Conservation (phyloP, 2,797 vertebrate genomes). For the Nyctalus aviator region DNA sequence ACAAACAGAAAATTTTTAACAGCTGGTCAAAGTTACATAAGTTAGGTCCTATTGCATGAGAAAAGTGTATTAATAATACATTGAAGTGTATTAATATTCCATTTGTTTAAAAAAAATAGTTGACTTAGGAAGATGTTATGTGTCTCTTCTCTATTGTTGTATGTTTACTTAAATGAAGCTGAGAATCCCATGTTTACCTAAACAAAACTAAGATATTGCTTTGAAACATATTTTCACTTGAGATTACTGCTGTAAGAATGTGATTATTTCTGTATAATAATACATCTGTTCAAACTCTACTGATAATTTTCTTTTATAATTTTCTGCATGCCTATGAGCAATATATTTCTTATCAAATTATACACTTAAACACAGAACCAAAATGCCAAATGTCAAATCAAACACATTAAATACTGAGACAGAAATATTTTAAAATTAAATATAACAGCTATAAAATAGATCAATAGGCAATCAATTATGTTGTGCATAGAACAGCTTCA, state of each 20-base stretch:
- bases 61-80: not conserved
- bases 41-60: not conserved
- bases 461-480: slow-evolving; percentile 64
- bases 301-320: slow-evolving; percentile 52
- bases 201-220: slow-evolving; percentile 42
- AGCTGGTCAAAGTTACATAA: slow-evolving; percentile 23
- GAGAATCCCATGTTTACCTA: slow-evolving; percentile 53
- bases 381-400: slow-evolving; percentile 57
- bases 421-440: slow-evolving; percentile 71
- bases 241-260: slow-evolving; percentile 68
- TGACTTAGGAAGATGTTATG: slow-evolving; percentile 3
- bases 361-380: slow-evolving; percentile 49
- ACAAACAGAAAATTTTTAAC: not conserved
- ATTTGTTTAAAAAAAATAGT: slow-evolving; percentile 47
- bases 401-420: slow-evolving; percentile 56
- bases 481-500: slow-evolving; percentile 22
- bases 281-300: slow-evolving; percentile 55
- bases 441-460: slow-evolving; percentile 41
- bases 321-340: slow-evolving; percentile 47
- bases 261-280: slow-evolving; percentile 57
- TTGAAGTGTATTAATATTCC: slow-evolving; percentile 17
- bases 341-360: slow-evolving; percentile 66
- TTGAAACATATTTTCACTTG: slow-evolving; percentile 60
- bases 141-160: slow-evolving; percentile 27
- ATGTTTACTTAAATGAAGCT: slow-evolving; percentile 66